Conservation (phyloP, 1,140 invertebrate species). For the Wiebesia pumilae region DNA sequence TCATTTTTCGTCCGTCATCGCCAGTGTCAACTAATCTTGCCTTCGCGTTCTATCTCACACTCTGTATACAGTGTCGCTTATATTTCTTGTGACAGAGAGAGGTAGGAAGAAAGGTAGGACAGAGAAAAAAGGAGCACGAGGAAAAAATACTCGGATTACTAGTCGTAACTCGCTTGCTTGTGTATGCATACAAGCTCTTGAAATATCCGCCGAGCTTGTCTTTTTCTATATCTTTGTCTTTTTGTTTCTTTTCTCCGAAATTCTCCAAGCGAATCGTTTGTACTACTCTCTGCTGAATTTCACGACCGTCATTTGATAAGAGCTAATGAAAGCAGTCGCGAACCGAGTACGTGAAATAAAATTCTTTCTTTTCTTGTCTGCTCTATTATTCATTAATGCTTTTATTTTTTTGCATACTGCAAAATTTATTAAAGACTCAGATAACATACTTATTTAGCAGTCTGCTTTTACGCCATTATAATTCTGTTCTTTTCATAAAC, state of each 20-base stretch:
- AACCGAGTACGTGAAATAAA: not conserved
- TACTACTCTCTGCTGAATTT: slow-evolving; percentile 33
- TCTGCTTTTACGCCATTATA: no score
- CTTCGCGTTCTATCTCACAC: slow-evolving; percentile 12
- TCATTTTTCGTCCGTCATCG: slow-evolving; percentile 42
- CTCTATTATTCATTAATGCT: slow-evolving; percentile 2
- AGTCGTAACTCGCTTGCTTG: not conserved
- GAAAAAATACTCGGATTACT: slow-evolving; percentile 42
- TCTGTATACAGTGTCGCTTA: slow-evolving; percentile 15
- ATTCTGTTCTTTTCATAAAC: no score
- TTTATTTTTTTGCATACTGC: not conserved
- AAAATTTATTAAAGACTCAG: not conserved
- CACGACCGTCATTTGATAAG: slow-evolving; percentile 36
- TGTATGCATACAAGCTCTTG: slow-evolving; percentile 8
- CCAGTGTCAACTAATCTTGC: not conserved
- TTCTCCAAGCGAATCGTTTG: slow-evolving; percentile 23
- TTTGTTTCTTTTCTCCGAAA: slow-evolving; percentile 19
- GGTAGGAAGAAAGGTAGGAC: slow-evolving; percentile 12
- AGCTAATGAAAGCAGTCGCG: slow-evolving; percentile 24
- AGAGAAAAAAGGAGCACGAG: slow-evolving; percentile 20
- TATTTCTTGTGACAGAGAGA: slow-evolving; percentile 35
- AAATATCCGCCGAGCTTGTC: slow-evolving; percentile 8
- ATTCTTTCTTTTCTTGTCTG: not conserved
- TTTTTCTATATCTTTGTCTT: not conserved
- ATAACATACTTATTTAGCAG: not conserved